Evolutionary conservation across 92 coral and sea anemone species (phyloP), one percentile per base, ranked within the genome.

Genomic region (Epizoanthus stellaris): DNA sequence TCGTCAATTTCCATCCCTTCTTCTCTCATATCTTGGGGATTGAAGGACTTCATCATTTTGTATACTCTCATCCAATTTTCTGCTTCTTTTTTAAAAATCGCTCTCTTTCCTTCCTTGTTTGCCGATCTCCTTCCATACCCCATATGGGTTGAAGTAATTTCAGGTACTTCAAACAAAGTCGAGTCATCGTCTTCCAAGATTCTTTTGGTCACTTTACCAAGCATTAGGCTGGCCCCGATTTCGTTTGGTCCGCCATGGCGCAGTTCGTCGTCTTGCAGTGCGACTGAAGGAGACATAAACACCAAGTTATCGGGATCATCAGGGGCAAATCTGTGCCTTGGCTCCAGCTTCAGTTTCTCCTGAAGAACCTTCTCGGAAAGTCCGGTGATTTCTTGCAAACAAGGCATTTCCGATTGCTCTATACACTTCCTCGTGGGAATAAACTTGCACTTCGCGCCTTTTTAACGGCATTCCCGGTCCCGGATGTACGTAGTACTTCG

Each of bases 211-310:
- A 87, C 76, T 8, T 79, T 47, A 21, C 90, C 85, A 70, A 87
- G 83, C 13, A 77, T 67, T 14, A 49, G 36, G 8, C 87, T 64
- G 6, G 67, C 76, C 1, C 76, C 87, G 45, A 65, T 30, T 68
- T 86, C 89, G 25, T 1, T 8, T 43, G 72, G 57, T 60, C 88
- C 88, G 56, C 88, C 88, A 15, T 67, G 17, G 19, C 72, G 65
- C 4, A 86, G 70, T 76, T 86, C 77, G 42, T 67, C 21, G 20
- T 86, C 89, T 7, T 68, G 57, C 17, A 86, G 59, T 19, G 62
- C 47, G 14, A 86, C 85, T 6, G 89, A 67, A 4, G 89, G 89
- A 16, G 89, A 86, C 60, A 86, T 61, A 16, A 86, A 86, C 4
- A 77, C 85, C 56, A 67, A 58, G 54, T 86, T 86, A n/a, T 86